These are phyloP conservation scores for Tetraneura akinire DNA, from an alignment of 1,140 invertebrate species.

Conservation along the genomic window DNA sequence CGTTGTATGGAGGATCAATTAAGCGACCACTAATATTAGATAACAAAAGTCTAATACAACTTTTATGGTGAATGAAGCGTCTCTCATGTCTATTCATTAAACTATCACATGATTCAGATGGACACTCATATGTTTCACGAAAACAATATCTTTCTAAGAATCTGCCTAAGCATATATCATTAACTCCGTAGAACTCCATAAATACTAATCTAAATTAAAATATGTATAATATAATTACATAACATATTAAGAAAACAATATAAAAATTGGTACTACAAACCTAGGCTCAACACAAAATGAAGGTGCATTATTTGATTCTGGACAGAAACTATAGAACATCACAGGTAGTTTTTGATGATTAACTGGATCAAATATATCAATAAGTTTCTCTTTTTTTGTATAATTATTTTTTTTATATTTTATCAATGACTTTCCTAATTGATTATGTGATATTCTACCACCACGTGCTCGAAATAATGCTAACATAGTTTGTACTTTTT, in stretches of 20 bases:
- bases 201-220: conserved; percentile 71
- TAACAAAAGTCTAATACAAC: conserved; percentile 73
- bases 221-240: not conserved
- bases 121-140: conserved; percentile 79
- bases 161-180: conserved; percentile 91
- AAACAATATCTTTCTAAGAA: conserved; percentile 94
- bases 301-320: conserved; percentile 76
- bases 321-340: conserved; percentile 89
- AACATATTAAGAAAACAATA: not conserved
- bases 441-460: conserved; percentile 64
- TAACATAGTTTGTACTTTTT: conserved; percentile 70
- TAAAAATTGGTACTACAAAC: conserved; percentile 60
- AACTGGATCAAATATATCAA: conserved; percentile 81
- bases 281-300: conserved; percentile 88
- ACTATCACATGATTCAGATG: conserved; percentile 75
- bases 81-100: conserved; percentile 88
- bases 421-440: conserved; percentile 52
- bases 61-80: conserved; percentile 74
- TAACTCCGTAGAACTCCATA: conserved; percentile 93
- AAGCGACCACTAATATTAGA: conserved; percentile 35
- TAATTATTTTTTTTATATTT: conserved; percentile 55
- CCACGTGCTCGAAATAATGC: conserved; percentile 86
- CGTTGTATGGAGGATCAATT: conserved; percentile 45
- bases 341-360: conserved; percentile 88
- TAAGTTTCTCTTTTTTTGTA: conserved; percentile 53